Evolutionary conservation across 2,113 vertebrate species (phyloP).

Genomic region (Malurus cyaneus): DNA sequence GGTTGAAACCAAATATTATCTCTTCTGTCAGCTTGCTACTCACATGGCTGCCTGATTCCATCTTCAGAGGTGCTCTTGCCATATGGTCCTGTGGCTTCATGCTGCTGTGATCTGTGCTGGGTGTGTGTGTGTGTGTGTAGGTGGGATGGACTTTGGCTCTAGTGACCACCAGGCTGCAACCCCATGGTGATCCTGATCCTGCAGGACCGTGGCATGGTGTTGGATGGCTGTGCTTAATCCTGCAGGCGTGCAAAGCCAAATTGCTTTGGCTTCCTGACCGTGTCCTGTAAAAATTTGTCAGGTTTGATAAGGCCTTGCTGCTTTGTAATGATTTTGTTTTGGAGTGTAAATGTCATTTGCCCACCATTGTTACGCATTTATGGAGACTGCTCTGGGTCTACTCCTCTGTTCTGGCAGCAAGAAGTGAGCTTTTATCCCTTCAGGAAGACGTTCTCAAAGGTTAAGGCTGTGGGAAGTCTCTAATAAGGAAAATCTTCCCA

Average conservation of each 20-base stretch:
- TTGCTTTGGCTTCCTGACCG: neutral
- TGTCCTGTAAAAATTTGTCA: neutral
- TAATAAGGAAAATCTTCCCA: neutral
- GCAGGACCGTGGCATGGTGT: neutral
- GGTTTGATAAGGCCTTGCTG: neutral
- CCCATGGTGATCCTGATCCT: neutral
- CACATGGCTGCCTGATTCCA: fast-evolving
- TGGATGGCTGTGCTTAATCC: neutral
- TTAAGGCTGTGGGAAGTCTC: neutral
- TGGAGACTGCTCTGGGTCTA: neutral
- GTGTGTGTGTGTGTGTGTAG: no score
- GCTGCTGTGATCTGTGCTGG: fast-evolving
- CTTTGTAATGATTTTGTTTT: neutral
- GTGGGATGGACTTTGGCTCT: neutral
- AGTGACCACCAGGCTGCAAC: neutral
- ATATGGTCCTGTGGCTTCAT: neutral
- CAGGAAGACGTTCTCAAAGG: neutral
- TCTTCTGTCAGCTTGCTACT: neutral
- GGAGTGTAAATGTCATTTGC: neutral
- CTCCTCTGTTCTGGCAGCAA: neutral
- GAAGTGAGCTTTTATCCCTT: neutral
- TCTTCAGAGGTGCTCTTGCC: neutral
- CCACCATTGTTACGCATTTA: neutral
- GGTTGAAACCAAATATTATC: neutral
- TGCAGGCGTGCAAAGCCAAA: neutral